Evolutionary conservation across 2,797 vertebrate species (phyloP).

Genomic region (Chelidonichthys spinosus): DNA sequence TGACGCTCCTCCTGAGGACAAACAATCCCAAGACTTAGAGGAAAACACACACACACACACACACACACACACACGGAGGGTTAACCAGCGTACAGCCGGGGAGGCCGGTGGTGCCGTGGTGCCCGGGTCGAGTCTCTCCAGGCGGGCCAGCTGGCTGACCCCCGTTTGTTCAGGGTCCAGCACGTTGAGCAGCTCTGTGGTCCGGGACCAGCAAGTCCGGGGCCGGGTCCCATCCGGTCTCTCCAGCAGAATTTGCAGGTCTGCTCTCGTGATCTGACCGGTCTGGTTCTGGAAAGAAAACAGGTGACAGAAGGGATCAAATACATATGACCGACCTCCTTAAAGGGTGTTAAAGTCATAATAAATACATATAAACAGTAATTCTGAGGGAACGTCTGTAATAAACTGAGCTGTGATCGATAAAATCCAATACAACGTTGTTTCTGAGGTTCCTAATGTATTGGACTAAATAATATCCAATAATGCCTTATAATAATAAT

Average conservation of each 20-base stretch:
- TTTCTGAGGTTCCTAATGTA: too few relatives aligned
- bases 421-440: too few relatives aligned
- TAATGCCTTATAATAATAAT: too few relatives aligned
- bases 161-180: slow-evolving; percentile 74
- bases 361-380: too few relatives aligned
- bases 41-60: background rate
- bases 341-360: too few relatives aligned
- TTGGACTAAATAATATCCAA: too few relatives aligned
- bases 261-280: slow-evolving; percentile 63
- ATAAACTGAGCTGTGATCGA: too few relatives aligned
- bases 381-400: too few relatives aligned
- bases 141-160: slow-evolving; percentile 51
- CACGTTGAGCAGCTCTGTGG: slow-evolving; percentile 73
- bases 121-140: slow-evolving; percentile 52
- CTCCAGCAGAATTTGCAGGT: slow-evolving; percentile 66
- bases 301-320: background rate
- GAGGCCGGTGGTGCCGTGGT: background rate
- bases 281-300: slow-evolving; percentile 54
- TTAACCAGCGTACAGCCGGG: slow-evolving; percentile 4
- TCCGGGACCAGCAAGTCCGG: slow-evolving; percentile 31
- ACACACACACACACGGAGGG: background rate
- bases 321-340: too few relatives aligned
- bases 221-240: background rate
- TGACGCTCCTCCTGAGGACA: slow-evolving; percentile 44
- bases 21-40: too few relatives aligned